Base-by-base conservation (phyloP, 2,797 vertebrate species). In the Zenarchopterus dispar region DNA sequence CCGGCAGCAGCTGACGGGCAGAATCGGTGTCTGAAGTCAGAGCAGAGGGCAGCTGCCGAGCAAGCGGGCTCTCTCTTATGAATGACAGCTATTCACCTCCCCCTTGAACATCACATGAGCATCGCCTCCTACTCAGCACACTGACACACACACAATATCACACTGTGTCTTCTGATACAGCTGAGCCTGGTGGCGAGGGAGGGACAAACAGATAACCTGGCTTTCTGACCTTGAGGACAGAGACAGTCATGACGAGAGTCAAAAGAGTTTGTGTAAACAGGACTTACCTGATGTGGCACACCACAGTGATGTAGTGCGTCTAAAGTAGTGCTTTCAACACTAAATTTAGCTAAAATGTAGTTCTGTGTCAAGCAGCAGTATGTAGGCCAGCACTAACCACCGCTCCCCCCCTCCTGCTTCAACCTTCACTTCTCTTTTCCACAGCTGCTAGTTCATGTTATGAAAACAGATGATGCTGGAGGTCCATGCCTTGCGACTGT, bases 41-140 rank as follows among this genome's bases (percentile, higher is more conserved):
- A 62, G 68, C 55, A 31, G 70, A 41, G 80, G 81, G 76, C 84
- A 89, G 86, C 87, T 86, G 88, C 70, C 50, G 28, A 62, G 64
- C 75, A 75, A 87, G 75, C 59, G 61, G 77, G 41, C 59, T 5
- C 64, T 61, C 62, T 52, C 64, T 33, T 39, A 71, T 91, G 87
- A 92, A 91, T 89, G 89, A 89, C 84, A 80, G 70, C 88, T 43
- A 90, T 92, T 92, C 89, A 91, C 70, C 82, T 55, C 82, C 45
- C 62, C 56, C 73, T 53, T 45, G 64, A 68, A 62, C 78, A 90
- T 91, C 91, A 91, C 90, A 91, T 89, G 91, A 88, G 79, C 16
- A 52, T 78, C 61, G 80, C 75, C 84, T 91, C 91, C 90, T 74
- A 85, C 86, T 81, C 81, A 46, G 72, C 66, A 77, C 77, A 49